phyloP scores from a whole-genome alignment of 2,888 invertebrate genomes.

The Apamea sordens region DNA sequence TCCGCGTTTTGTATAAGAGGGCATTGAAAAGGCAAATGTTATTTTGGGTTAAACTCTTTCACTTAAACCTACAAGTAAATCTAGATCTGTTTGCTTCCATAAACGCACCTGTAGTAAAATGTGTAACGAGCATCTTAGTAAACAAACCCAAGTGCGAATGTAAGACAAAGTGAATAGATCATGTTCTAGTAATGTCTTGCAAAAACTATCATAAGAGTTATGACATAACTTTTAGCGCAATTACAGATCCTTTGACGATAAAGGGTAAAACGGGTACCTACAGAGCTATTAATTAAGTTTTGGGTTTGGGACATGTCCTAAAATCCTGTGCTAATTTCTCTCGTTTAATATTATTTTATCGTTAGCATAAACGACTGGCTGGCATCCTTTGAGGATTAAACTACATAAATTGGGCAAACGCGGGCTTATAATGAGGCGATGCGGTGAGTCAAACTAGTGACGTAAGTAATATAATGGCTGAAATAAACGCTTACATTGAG shows the following conservation, averaged over 20 bases:
- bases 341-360: background rate
- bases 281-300: conserved; percentile 2
- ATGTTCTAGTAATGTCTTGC: background rate
- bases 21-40: background rate
- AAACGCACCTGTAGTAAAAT: conserved; percentile 2
- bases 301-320: background rate
- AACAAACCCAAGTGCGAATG: background rate
- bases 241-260: background rate
- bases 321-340: background rate
- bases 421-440: background rate
- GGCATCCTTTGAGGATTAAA: conserved; percentile 17
- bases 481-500: conserved; percentile 5
- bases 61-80: conserved; percentile 3
- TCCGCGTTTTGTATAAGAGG: too few relatives aligned
- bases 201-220: background rate
- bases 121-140: background rate
- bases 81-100: background rate
- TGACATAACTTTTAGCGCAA: conserved; percentile 14
- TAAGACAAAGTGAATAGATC: conserved; percentile 15
- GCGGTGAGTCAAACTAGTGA: background rate
- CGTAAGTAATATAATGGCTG: background rate
- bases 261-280: background rate
- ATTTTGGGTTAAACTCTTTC: background rate
- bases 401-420: background rate
- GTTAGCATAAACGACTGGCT: background rate